Evolutionary conservation across 2,113 vertebrate species (phyloP).

Genomic region (Vimba vimba): DNA sequence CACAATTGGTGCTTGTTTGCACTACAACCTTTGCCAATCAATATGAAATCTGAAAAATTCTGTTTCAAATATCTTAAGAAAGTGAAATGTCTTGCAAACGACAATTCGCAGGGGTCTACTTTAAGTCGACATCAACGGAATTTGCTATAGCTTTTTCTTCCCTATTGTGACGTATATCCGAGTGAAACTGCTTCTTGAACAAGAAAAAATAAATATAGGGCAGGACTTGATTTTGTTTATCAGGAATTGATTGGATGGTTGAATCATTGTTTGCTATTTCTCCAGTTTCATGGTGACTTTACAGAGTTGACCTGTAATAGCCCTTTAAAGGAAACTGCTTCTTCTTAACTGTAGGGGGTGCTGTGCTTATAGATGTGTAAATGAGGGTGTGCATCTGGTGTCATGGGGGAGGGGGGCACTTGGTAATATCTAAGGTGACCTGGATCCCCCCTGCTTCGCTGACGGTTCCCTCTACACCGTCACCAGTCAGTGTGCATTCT

Average conservation of each 20-base stretch:
- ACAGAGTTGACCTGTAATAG: background rate
- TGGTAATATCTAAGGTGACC: constrained; percentile 66
- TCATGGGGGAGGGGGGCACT: constrained; percentile 20
- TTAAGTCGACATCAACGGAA: background rate
- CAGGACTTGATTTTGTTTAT: no score
- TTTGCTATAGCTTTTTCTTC: no score
- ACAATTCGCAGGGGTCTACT: background rate
- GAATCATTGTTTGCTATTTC: no score
- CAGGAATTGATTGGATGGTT: no score
- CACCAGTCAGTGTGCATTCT: constrained; percentile 64
- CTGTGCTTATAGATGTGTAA: constrained; percentile 49
- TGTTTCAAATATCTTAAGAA: background rate
- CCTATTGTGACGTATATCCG: no score
- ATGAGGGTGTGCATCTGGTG: constrained; percentile 38
- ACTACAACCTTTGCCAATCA: background rate
- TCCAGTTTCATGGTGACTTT: no score
- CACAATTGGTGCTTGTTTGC: background rate
- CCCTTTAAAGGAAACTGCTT: constrained; percentile 7
- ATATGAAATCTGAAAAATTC: background rate
- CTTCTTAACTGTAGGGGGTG: constrained; percentile 64
- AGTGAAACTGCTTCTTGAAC: no score
- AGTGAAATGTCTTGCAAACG: background rate
- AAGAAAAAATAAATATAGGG: no score
- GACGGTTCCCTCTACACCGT: constrained; percentile 56
- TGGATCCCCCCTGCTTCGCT: constrained; percentile 52